Evolutionary conservation across 1,140 invertebrate genomes (phyloP).

Genomic region (Lasaia peninsularis): DNA sequence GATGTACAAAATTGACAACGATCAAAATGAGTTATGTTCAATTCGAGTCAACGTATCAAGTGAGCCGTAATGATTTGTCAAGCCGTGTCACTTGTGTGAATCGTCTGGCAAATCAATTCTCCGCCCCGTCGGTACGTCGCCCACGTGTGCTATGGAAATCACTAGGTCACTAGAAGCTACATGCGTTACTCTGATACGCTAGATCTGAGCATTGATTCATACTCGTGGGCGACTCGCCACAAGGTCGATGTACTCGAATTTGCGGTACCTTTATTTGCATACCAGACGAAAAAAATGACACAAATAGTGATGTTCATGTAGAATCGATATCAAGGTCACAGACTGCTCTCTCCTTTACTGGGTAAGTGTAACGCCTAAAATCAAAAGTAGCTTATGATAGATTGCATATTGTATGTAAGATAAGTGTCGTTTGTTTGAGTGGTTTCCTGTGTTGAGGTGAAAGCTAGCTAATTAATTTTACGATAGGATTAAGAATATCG

Average conservation of each 20-base stretch:
- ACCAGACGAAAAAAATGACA: conserved; percentile 70
- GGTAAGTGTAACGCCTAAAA: conserved; percentile 75
- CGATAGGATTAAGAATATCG: conserved; percentile 32
- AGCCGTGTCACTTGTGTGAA: conserved; percentile 37
- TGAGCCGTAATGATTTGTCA: conserved; percentile 28
- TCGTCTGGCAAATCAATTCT: conserved; percentile 17
- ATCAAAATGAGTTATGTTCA: not conserved
- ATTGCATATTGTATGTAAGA: conserved; percentile 68
- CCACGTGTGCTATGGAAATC: conserved; percentile 64
- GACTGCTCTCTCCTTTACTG: conserved; percentile 68
- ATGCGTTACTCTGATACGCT: conserved; percentile 42
- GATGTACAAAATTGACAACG: too few species aligned
- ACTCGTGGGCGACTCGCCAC: conserved; percentile 52
- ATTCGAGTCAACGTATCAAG: not conserved
- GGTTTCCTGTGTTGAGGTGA: conserved; percentile 65
- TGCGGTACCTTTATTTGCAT: conserved; percentile 73
- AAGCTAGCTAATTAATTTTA: conserved; percentile 50
- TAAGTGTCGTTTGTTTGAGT: conserved; percentile 67
- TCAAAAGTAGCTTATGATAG: conserved; percentile 64
- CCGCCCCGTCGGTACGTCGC: conserved; percentile 34
- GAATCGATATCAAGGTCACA: conserved; percentile 68
- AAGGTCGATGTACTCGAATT: conserved; percentile 72
- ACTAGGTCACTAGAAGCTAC: conserved; percentile 69
- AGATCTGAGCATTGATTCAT: conserved; percentile 62
- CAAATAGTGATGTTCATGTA: conserved; percentile 49